Base-by-base conservation (phyloP, 2,888 invertebrate species). In the Allophyes oxyacanthae region DNA sequence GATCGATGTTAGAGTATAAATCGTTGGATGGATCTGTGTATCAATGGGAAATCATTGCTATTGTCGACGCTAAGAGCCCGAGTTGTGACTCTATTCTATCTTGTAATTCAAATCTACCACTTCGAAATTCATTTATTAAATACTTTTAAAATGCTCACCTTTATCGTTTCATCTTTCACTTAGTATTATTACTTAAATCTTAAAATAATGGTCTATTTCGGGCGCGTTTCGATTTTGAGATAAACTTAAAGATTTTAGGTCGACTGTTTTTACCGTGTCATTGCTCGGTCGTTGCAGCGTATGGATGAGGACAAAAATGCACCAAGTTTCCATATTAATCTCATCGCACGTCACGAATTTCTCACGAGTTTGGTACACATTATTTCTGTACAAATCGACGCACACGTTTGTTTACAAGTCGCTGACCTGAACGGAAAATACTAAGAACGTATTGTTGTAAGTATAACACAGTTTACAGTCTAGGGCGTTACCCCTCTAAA, bases 401-500 rank as follows among this genome's bases (percentile, higher is more conserved):
- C 76, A 66, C 68, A 78, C 80, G 82, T 87, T 82, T 89, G 88
- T 90, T 91, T 89, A 89, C 85, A 73, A 82, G 91, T 90, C 92
- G 85, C 83, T 81, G 91, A 91, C 90, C 90, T 80, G 80, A 66
- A 81, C 83, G 72, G 78, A 82, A 86, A 90, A 87, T 86, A 89
- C 87, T 84, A 82, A 84, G 83, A 84, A 84, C 82, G 86, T 90
- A 89, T 90, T 90, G 89, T 91, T 89, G 76, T 78, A 84, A 83
- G 79, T 82, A 79, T 79, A 83, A 81, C 77, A 79, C 72, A 84
- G 90, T 89, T 90, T 88, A 91, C 90, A 88, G 87, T 87, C 87
- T 90, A 83, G 91, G 87, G 83, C 92, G 87, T 91, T 92, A 89
- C 89, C 88, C 91, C 81, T 85, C 87, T 87, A 84, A 90, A 89